Evolutionary conservation across 2,113 vertebrate species (phyloP).

Genomic region (Aplodontia rufa): DNA sequence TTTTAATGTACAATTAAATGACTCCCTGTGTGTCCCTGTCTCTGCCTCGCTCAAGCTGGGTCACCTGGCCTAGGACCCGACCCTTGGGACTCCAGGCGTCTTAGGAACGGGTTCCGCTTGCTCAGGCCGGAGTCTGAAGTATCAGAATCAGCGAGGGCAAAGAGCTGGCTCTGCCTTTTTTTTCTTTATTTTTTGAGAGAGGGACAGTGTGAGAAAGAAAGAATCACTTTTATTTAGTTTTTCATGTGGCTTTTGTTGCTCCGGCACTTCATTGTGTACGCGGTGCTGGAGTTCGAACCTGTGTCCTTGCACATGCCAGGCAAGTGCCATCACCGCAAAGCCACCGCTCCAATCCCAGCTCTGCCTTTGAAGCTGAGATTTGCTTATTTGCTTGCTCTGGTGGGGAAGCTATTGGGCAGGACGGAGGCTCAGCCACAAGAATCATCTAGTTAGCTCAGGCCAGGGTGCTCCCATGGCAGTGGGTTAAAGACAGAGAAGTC

Average conservation of each 20-base stretch:
- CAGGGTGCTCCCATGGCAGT: not conserved
- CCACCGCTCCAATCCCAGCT: too few species aligned
- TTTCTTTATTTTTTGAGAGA: too few species aligned
- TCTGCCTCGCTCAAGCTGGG: not conserved
- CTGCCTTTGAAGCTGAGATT: not conserved
- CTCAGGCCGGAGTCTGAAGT: not conserved
- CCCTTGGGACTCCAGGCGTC: not conserved
- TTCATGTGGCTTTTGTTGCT: too few species aligned
- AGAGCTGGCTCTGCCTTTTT: too few species aligned
- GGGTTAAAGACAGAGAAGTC: not conserved
- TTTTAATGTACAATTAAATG: conserved; percentile 81
- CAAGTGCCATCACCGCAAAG: too few species aligned
- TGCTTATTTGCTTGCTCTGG: not conserved
- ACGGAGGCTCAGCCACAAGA: not conserved
- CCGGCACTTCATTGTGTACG: too few species aligned
- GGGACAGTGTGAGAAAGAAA: too few species aligned
- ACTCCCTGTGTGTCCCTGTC: conserved; percentile 38
- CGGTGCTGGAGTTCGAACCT: too few species aligned
- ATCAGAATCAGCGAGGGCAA: not conserved
- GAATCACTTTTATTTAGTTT: too few species aligned
- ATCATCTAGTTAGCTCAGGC: not conserved
- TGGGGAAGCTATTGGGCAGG: not conserved
- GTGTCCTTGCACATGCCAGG: too few species aligned
- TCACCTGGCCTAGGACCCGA: not conserved
- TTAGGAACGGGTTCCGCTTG: not conserved